Percentiles rank a stretch among this genome's conserved stretches.
phyloP scores from a whole-genome alignment of 2,113 vertebrate genomes.

The Sylvia atricapilla region DNA sequence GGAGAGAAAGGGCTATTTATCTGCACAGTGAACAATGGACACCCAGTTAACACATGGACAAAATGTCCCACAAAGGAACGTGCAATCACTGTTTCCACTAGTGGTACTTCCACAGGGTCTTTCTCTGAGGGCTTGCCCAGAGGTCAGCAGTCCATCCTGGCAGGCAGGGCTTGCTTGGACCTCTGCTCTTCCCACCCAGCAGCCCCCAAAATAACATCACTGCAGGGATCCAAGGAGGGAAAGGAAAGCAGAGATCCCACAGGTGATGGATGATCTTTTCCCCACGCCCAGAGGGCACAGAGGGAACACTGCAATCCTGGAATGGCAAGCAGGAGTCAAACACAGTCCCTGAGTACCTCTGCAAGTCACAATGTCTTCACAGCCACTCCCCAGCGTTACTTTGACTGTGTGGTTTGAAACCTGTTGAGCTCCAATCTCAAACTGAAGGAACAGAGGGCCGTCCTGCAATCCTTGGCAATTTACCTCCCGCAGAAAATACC shows the following conservation, averaged over 20 bases:
- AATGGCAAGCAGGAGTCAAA: neutral
- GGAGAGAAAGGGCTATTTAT: neutral
- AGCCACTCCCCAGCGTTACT: accelerated
- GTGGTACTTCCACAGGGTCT: neutral
- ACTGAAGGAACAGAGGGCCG: neutral
- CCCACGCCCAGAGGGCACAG: accelerated
- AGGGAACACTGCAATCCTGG: neutral
- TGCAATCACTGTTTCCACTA: neutral
- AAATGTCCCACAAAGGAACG: neutral
- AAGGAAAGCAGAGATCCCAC: neutral
- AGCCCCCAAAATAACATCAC: accelerated
- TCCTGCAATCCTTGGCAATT: neutral
- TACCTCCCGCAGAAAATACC: neutral
- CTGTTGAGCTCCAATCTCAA: neutral
- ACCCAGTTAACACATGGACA: neutral
- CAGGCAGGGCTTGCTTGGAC: neutral
- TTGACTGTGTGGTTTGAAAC: neutral
- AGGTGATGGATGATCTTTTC: neutral
- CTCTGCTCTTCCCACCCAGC: neutral
- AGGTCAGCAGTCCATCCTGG: neutral
- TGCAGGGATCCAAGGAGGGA: neutral
- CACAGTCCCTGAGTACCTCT: neutral
- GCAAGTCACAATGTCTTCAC: accelerated
- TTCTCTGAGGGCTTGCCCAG: neutral
- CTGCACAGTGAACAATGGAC: neutral